Base-by-base conservation (phyloP, 2,888 invertebrate species). In the Gymnoscelis rufifasciata region DNA sequence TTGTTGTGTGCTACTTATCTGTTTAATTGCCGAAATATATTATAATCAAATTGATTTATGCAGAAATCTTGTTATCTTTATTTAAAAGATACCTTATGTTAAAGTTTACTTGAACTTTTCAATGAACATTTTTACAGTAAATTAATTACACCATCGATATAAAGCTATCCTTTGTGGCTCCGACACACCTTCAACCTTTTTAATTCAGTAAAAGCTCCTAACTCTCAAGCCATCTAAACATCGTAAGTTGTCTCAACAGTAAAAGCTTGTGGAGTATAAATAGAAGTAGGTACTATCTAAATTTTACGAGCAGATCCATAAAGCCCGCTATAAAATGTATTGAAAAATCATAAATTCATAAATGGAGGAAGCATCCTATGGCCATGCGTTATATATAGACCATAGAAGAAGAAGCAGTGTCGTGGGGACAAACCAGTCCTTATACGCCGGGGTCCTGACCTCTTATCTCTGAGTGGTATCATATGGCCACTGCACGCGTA, bases 371-470 rank as follows among this genome's bases (percentile, higher is more conserved):
- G 51, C 61, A 62, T 64, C 63, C 60, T 62, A 48, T 47, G 35
- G 44, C 7, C 44, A 45, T 47, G 46, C 37, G 29, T 39, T 38
- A 47, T 45, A 41, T 39, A 35, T 47, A 35, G 45, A 39, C 46
- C 14, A 35, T 19, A 35, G 35, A 11, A 8, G 19, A 35, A 11
- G 15, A 3, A 19, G 10, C 19, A 35, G 35, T 19, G 15, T n/a
- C 8, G n/a, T 14, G 10, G 47, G 60, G 69, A 82, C 80, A 83
- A 70, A 69, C 71, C 63, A 59, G 70, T 71, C 76, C 74, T 71
- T 75, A 74, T 74, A 74, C 74, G 78, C 71, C 67, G 62, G 71
- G 68, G 79, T 74, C 74, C 62, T 74, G 83, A 82, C 81, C 83
- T 65, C 69, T 83, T 83, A 83, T 83, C 83, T 66, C 60, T 59